Conservation (phyloP, 2,797 vertebrate genomes). For the Trachurus trachurus region DNA sequence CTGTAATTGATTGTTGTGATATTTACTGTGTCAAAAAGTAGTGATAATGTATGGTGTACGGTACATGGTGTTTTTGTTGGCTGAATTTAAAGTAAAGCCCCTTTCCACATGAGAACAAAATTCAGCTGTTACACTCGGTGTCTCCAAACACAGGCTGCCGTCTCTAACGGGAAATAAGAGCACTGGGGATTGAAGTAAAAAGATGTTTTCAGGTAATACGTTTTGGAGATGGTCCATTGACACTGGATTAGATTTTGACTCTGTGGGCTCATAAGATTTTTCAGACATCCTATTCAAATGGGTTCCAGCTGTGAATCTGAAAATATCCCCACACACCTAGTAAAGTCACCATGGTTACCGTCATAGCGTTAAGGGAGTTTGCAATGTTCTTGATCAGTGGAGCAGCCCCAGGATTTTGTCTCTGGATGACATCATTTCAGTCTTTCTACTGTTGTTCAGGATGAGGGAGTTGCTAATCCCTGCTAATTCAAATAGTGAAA, state of each 20-base stretch:
- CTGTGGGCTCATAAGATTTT: slow-evolving; percentile 17
- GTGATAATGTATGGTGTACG: background rate
- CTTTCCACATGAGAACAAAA: background rate
- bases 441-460: slow-evolving; percentile 1
- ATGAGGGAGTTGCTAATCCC: background rate
- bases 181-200: slow-evolving; percentile 26
- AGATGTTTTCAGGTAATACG: slow-evolving; percentile 36
- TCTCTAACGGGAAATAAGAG: slow-evolving; percentile 22
- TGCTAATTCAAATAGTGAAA: background rate
- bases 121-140: background rate
- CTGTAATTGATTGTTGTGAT: background rate
- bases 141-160: slow-evolving; percentile 6
- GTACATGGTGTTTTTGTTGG: background rate
- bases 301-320: slow-evolving; percentile 38
- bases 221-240: slow-evolving; percentile 54
- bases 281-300: slow-evolving; percentile 36
- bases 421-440: slow-evolving; percentile 27
- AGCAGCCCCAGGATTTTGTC: slow-evolving; percentile 30
- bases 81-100: slow-evolving; percentile 5
- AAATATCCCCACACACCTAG: slow-evolving; percentile 22
- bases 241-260: slow-evolving; percentile 46
- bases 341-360: slow-evolving; percentile 9
- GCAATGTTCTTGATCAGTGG: slow-evolving; percentile 20
- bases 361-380: background rate
- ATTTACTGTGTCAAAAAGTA: background rate